Base-by-base conservation (phyloP, 2,888 invertebrate genomes). In the Vannuccia rotundouncinata region DNA sequence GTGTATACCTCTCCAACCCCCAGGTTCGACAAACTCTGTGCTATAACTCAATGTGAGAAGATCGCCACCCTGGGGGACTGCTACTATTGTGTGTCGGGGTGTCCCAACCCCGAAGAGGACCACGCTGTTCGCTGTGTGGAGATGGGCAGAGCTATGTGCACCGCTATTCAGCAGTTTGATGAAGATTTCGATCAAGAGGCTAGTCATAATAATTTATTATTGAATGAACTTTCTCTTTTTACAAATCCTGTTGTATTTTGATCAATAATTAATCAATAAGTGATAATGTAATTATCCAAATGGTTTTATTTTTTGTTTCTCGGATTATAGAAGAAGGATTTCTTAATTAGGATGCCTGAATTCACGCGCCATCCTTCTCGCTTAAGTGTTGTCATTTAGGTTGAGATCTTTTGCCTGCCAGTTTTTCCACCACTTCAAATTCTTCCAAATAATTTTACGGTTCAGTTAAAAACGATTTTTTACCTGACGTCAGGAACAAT, bases 141-240 rank as follows among this genome's bases (percentile, higher is more conserved):
- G 90, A 96, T 98, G 96, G 97, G 97, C 28, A 90, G 96, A 81
- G 93, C 89, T 83, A 97, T 97, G 96, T 95, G 96, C 84, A 92
- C 92, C 84, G 88, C 87, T n/a, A 89, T 88, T 81, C 83, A 85
- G 76, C 92, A 94, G 85, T 97, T 97, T 87, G 96, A 96, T 86
- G 91, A 92, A 84, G 95, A 95, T 85, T 91, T 94, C 81, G 92
- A 93, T 79, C 95, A 88, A 82, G 84, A 85, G 73, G 82, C 77
- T 17, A 30, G 28, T 31, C n/a, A 13, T 13, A n/a, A 17, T 59
- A 59, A 17, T 59, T 59, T 59, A 59, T 17, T 59, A 59, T 59
- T 59, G 59, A 59, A 59, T 59, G 22, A 17, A 17, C n/a, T 59
- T 10, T 73, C 27, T 13, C 5, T 10, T 73, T 73, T 10, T 10